Evolutionary conservation across 1,140 invertebrate genomes (phyloP).

Genomic region (Cyrtorhinus lividipennis): DNA sequence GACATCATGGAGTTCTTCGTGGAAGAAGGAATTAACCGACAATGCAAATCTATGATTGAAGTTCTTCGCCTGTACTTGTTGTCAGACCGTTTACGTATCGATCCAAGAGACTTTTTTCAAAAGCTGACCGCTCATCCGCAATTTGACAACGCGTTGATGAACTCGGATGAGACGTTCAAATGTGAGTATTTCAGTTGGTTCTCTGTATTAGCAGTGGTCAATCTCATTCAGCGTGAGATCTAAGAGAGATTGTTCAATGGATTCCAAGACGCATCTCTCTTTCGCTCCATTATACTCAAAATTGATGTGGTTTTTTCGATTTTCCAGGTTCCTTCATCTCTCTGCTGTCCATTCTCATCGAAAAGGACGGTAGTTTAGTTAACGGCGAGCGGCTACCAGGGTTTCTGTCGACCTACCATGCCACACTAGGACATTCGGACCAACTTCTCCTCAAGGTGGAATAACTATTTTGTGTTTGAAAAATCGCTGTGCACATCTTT

Average conservation of each 20-base stretch:
- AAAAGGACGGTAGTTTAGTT: background rate
- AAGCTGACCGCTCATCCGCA: background rate
- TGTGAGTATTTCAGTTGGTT: background rate
- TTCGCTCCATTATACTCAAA: too few relatives aligned
- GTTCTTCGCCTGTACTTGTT: background rate
- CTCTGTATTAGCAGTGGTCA: too few relatives aligned
- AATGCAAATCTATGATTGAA: background rate
- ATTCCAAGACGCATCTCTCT: too few relatives aligned
- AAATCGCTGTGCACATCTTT: too few relatives aligned
- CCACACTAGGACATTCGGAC: constrained; percentile 45
- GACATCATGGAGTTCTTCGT: background rate
- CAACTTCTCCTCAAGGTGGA: constrained; percentile 41
- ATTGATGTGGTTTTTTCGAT: too few relatives aligned
- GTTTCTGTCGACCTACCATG: constrained; percentile 54
- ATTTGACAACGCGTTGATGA: background rate
- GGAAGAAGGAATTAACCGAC: background rate
- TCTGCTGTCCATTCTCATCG: background rate
- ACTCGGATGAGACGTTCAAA: background rate
- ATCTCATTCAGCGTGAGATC: too few relatives aligned
- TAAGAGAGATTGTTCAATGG: too few relatives aligned
- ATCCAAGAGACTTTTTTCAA: background rate
- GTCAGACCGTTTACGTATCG: background rate
- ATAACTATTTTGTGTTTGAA: too few relatives aligned
- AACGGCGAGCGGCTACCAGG: background rate
- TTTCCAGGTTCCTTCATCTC: background rate